Evolutionary conservation across 2,888 invertebrate species (phyloP).

Genomic region (Caenorhabditis becei): DNA sequence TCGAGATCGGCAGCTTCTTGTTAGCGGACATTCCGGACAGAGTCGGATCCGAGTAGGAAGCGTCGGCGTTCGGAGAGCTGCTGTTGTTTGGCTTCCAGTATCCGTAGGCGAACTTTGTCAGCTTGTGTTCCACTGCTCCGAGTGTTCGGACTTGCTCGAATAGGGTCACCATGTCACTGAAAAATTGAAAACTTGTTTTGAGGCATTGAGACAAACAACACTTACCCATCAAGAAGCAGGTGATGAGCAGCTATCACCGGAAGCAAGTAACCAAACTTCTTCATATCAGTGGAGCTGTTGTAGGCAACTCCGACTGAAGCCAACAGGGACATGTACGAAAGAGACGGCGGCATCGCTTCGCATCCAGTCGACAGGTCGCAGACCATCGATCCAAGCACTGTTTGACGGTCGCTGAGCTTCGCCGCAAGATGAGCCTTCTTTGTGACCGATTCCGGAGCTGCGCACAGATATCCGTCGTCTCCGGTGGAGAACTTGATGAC

Average conservation of each 20-base stretch:
- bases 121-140: constrained; percentile 77
- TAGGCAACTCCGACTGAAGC: constrained; percentile 76
- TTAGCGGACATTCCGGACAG: constrained; percentile 58
- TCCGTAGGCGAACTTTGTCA: constrained; percentile 74
- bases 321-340: constrained; percentile 74
- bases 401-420: constrained; percentile 68
- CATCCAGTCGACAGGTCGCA: constrained; percentile 79
- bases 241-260: constrained; percentile 78
- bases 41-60: constrained; percentile 31
- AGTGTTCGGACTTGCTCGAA: constrained; percentile 77
- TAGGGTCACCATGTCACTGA: constrained; percentile 74
- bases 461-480: constrained; percentile 77
- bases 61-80: constrained; percentile 53
- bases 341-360: constrained; percentile 78
- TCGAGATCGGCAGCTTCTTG: constrained; percentile 73
- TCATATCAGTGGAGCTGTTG: constrained; percentile 72
- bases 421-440: constrained; percentile 75
- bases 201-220: background rate
- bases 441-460: constrained; percentile 77
- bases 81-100: constrained; percentile 64
- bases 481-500: constrained; percentile 76
- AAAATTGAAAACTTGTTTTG: constrained; percentile 25
- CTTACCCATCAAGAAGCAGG: constrained; percentile 74
- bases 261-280: constrained; percentile 73
- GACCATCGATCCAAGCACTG: constrained; percentile 74